Evolutionary conservation across 2,888 invertebrate species (phyloP), one percentile per base, ranked within the genome.

Genomic region (Leptarthrus brevirostris): DNA sequence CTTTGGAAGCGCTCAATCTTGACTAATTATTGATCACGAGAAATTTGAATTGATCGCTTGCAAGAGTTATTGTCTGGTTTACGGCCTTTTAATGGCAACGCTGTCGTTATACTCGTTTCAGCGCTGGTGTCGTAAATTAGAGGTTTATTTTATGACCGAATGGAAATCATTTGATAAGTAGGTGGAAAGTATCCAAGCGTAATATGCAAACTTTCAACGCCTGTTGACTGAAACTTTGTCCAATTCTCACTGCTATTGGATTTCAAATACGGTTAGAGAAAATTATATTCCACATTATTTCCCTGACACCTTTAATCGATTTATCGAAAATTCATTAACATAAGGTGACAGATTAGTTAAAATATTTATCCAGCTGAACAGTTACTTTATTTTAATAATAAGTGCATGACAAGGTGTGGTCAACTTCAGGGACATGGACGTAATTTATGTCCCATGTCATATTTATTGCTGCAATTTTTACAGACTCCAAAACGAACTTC

Each of bases 11-110:
- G 64, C 40, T 64, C 64, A 47, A 64, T 64, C 64, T 64, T 64
- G 47, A 64, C 64, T 64, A 64, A 64, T 64, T 64, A 64, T 64
- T 47, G 26, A 20, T 44, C 64, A 40, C 24, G 64, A 64, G 64
- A 64, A 64, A 64, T 64, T 64, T 44, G 64, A 64, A 64, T 64
- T 47, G 64, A 64, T 64, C 64, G 64, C 64, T 64, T 64, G 44
- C 34, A 47, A 44, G 64, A 64, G 64, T 64, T 64, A 64, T 64
- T 64, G 40, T 24, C 64, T 64, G 40, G 44, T 64, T 64, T 64
- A 64, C 44, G 64, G 47, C 22, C 4, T 26, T 64, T 64, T 64
- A 44, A 64, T 64, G 64, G 64, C 44, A 22, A 12, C 40, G 20
- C 44, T 64, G 64, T 24, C 64, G 47, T 64, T 36, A 47, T 64